phyloP scores from a whole-genome alignment of 2,888 invertebrate species.

The Nineta flava region DNA sequence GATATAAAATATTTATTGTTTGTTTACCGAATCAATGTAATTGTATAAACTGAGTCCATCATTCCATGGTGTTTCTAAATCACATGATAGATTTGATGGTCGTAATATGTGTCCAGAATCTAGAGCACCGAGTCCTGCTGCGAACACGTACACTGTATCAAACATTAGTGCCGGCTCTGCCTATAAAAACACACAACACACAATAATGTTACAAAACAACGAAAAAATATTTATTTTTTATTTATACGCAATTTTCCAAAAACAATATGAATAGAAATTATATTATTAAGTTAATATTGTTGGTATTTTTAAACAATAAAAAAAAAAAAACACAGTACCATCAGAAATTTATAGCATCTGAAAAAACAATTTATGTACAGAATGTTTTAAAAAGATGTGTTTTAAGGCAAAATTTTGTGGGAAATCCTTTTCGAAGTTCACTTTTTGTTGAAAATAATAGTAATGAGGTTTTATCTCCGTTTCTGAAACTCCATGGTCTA shows the following conservation, averaged over 20 bases:
- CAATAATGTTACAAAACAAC: background rate
- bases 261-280: background rate
- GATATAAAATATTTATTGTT: background rate
- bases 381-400: too few relatives aligned
- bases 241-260: too few relatives aligned
- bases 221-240: background rate
- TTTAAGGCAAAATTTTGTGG: too few relatives aligned
- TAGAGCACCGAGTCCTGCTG: conserved; percentile 57
- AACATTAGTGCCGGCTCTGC: conserved; percentile 75
- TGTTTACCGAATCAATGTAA: conserved; percentile 53
- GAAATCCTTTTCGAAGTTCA: too few relatives aligned
- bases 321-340: background rate
- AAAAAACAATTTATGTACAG: too few relatives aligned
- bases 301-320: background rate
- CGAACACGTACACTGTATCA: conserved; percentile 72
- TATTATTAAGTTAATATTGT: background rate
- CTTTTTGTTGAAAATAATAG: too few relatives aligned
- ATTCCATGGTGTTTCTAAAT: conserved; percentile 59
- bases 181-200: conserved; percentile 43
- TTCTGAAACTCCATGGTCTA: too few relatives aligned
- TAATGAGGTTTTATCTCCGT: too few relatives aligned
- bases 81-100: conserved; percentile 67
- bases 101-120: conserved; percentile 51
- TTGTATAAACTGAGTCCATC: conserved; percentile 63
- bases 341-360: too few relatives aligned